Conservation (phyloP, 2,797 vertebrate genomes). For the Mormyrus hasselquistii region DNA sequence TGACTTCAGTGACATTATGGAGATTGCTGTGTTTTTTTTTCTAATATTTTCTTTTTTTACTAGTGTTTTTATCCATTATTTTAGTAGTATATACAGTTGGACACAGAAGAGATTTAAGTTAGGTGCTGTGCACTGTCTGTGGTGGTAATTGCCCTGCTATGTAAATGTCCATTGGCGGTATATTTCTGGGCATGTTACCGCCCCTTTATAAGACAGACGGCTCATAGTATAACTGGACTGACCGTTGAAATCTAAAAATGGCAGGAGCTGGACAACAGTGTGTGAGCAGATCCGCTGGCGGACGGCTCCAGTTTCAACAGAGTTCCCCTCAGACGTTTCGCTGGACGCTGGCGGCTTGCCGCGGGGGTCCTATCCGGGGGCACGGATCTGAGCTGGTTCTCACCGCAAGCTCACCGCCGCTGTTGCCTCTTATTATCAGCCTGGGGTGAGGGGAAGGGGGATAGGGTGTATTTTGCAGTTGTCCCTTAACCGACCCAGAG, state of each 20-base stretch:
- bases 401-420: slow-evolving; percentile 29
- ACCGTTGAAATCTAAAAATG: slow-evolving; percentile 56
- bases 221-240: slow-evolving; percentile 41
- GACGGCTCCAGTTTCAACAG: slow-evolving; percentile 54
- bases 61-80: neutral
- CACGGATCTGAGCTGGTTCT: slow-evolving; percentile 15
- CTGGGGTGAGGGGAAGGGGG: neutral
- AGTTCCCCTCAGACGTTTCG: slow-evolving; percentile 34
- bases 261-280: slow-evolving; percentile 57
- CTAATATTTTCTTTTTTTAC: neutral
- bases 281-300: slow-evolving; percentile 57
- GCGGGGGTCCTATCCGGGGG: neutral
- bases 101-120: neutral
- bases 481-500: neutral
- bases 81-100: neutral
- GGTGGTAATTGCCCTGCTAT: neutral
- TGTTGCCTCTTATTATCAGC: neutral
- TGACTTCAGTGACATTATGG: neutral
- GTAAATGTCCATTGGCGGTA: neutral
- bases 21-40: neutral
- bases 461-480: neutral
- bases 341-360: slow-evolving; percentile 43
- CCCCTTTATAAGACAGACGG: neutral
- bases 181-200: neutral
- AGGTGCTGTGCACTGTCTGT: neutral